These are phyloP conservation scores for Chloroceryle inda DNA, from an alignment of 2,797 vertebrate genomes.

Conservation along the genomic window DNA sequence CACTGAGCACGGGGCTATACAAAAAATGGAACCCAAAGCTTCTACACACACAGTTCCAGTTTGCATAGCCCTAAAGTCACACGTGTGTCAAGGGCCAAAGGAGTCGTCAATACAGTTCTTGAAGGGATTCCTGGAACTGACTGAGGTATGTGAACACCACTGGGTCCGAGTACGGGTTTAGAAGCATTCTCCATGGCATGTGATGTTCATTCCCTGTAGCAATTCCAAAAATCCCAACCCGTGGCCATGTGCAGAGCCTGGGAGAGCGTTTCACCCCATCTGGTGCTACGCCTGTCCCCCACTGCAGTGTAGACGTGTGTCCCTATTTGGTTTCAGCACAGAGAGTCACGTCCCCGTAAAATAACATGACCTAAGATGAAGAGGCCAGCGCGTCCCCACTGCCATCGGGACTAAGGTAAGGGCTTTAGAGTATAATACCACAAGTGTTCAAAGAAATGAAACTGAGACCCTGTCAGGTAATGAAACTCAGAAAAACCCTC, in stretches of 20 bases:
- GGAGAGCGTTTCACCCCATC: neutral
- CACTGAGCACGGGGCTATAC: neutral
- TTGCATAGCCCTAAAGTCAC: neutral
- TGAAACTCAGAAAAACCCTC: slow-evolving; percentile 38
- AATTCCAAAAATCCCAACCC: neutral
- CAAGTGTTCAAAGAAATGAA: slow-evolving; percentile 27
- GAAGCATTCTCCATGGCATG: neutral
- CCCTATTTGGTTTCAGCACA: neutral
- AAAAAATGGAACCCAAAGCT: neutral
- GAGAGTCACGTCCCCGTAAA: neutral
- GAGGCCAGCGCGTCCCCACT: neutral
- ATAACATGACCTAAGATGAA: neutral
- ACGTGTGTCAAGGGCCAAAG: neutral
- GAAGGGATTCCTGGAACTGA: neutral
- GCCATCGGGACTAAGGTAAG: neutral
- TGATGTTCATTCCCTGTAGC: neutral
- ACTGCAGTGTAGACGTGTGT: neutral
- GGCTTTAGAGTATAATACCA: slow-evolving; percentile 7
- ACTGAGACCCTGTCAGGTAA: slow-evolving; percentile 4
- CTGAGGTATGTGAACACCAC: neutral
- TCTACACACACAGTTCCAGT: neutral
- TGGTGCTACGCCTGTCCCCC: neutral
- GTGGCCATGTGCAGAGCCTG: neutral
- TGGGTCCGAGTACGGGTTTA: neutral
- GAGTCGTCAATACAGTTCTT: neutral